These are phyloP conservation scores for Gasterosteus nipponicus DNA, from an alignment of 2,113 vertebrate species.

Conservation along the genomic window DNA sequence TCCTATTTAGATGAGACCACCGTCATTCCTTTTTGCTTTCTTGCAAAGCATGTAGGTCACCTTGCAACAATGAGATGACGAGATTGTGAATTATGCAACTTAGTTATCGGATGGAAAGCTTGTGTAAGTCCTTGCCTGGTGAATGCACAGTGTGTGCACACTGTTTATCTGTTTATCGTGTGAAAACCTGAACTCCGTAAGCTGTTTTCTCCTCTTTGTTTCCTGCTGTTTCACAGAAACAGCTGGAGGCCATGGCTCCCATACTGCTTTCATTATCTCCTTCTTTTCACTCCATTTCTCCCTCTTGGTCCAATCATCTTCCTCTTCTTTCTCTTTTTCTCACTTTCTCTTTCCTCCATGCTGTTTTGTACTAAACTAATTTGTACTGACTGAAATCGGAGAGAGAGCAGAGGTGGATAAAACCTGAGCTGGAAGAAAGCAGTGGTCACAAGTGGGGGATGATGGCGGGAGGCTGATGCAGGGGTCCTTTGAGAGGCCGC, in stretches of 20 bases:
- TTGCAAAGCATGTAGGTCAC: constrained; percentile 30
- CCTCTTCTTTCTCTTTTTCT: constrained; percentile 3
- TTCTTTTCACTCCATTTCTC: constrained; percentile 24
- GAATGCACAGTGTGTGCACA: constrained; percentile 13
- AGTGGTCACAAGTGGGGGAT: constrained; percentile 29
- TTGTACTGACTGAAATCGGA: constrained; percentile 53
- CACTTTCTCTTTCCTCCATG: constrained; percentile 25
- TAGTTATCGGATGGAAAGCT: constrained; percentile 12
- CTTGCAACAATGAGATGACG: constrained; percentile 8
- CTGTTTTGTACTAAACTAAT: constrained; percentile 53
- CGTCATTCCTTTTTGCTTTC: not conserved
- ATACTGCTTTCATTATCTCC: constrained; percentile 60
- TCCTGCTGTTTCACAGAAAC: constrained; percentile 59
- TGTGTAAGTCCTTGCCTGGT: not conserved
- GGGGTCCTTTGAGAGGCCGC: constrained; percentile 41
- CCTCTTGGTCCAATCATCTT: constrained; percentile 31
- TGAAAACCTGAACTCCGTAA: constrained; percentile 48
- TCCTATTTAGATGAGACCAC: not conserved
- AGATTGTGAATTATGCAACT: constrained; percentile 30
- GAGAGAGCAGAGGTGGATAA: constrained; percentile 45
- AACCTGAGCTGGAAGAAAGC: constrained; percentile 49
- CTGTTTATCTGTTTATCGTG: constrained; percentile 55
- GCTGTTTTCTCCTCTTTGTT: constrained; percentile 60
- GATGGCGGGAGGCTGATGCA: constrained; percentile 54
- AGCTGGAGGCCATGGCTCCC: constrained; percentile 55